These are phyloP conservation scores for Amazona guildingii DNA, from an alignment of 2,113 vertebrate species.

Conservation along the genomic window DNA sequence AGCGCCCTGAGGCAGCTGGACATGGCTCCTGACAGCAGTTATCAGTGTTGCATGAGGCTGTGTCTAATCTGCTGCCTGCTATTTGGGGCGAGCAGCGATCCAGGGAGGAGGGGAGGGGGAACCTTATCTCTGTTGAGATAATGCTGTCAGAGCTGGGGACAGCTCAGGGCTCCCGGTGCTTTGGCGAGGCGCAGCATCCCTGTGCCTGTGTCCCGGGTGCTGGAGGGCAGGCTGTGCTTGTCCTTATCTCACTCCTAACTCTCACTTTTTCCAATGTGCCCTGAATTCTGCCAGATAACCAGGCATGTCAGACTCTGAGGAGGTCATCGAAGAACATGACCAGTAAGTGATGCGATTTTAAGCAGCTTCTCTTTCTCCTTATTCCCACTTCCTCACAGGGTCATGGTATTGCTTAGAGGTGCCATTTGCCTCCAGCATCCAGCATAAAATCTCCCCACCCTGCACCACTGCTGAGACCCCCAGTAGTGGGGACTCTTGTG, in stretches of 20 bases:
- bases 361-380: not conserved
- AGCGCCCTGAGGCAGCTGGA: not conserved
- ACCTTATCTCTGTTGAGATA: slow-evolving; percentile 32
- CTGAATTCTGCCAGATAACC: slow-evolving; percentile 12
- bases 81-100: not conserved
- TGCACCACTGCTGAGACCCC: not conserved
- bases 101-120: not conserved
- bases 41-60: not conserved
- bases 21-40: not conserved
- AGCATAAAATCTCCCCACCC: not conserved
- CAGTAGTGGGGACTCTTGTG: not conserved
- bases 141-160: not conserved
- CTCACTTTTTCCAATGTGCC: not conserved
- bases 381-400: not conserved
- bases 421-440: not conserved
- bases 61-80: slow-evolving; percentile 18
- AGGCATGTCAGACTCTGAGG: slow-evolving; percentile 89
- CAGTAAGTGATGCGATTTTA: slow-evolving; percentile 76
- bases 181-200: not conserved
- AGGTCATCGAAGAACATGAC: slow-evolving; percentile 80
- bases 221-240: not conserved
- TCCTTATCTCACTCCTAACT: slow-evolving; percentile 14
- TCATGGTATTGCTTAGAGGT: not conserved
- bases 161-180: not conserved
- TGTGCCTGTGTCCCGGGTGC: not conserved